Evolutionary conservation across 2,113 vertebrate genomes (phyloP), one percentile per base, ranked within the genome.

Genomic region (Nothoprocta pentlandii): DNA sequence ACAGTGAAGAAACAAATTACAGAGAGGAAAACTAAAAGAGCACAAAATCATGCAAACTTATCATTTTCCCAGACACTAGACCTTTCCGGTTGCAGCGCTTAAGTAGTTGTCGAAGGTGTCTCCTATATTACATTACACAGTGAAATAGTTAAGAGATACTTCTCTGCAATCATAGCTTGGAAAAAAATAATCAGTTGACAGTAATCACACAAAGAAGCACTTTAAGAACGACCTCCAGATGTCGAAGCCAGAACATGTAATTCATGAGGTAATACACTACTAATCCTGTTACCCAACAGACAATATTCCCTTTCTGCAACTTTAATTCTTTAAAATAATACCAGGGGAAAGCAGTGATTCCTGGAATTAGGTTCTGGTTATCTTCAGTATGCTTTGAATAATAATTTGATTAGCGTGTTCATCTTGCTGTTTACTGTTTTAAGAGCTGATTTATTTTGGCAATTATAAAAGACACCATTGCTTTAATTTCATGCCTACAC

Each of bases 271-370:
- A 85, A 87, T 85, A 62, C 2, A 6, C 67, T 63, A 36, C 44
- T 92, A 92, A 97, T 75, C 34, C 59, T 71, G n/a, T 91, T 96
- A 90, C 6, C 69, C 66, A 81, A 76, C 47, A 87, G 67, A 78
- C 30, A 73, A 41, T 13, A 49, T 80, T 87, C 44, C 81, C 53
- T 28, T 81, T 82, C 87, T 85, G 44, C 70, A 80, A 53, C 49
- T 54, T n/a, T 28, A 95, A 89, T 80, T 85, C 58, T 76, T 82
- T 79, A 54, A 87, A 92, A 59, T 34, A 81, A 85, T 54, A 41
- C 47, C 10, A 82, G 26, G 28, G 44, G 16, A 80, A 92, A 77
- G n/a, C 0, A 80, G 63, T 3, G 22, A 25, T 76, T 85, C 36
- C 88, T 87, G 80, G 80, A 93, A 95, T 69, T 58, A 59, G 46